Percentiles rank a stretch among this genome's conserved stretches.
Evolutionary conservation across 1,140 invertebrate species (phyloP).

Genomic region (Microplitis mediator): DNA sequence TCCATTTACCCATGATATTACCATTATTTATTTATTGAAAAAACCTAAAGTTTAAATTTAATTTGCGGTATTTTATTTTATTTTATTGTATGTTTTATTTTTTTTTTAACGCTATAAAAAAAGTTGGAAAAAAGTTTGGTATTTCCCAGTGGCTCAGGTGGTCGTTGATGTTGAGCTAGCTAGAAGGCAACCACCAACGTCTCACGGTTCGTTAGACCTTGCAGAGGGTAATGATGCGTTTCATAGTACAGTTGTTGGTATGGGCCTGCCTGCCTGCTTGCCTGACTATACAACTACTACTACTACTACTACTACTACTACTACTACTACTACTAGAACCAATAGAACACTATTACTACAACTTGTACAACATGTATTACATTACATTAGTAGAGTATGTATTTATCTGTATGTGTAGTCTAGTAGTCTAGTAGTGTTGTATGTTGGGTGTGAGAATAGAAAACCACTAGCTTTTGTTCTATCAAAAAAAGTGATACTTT

Average conservation of each 20-base stretch:
- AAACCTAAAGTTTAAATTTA: no score
- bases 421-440: no score
- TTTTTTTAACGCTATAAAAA: not conserved
- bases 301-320: not conserved
- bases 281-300: constrained; percentile 3
- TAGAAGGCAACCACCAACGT: constrained; percentile 5
- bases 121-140: not conserved
- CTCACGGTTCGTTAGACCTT: constrained; percentile 39
- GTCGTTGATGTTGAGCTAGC: constrained; percentile 23
- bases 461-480: constrained; percentile 11
- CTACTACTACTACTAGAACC: no score
- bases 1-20: no score
- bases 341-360: no score
- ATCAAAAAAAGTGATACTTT: not conserved
- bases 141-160: constrained; percentile 5
- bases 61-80: not conserved
- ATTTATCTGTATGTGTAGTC: no score
- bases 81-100: not conserved
- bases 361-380: no score
- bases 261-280: not conserved
- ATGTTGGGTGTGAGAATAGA: not conserved
- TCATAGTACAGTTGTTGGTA: constrained; percentile 12
- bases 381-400: no score
- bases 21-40: no score
- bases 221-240: constrained; percentile 39